Conservation (phyloP, 1,140 invertebrate species). For the Heliconius eleuchia region DNA sequence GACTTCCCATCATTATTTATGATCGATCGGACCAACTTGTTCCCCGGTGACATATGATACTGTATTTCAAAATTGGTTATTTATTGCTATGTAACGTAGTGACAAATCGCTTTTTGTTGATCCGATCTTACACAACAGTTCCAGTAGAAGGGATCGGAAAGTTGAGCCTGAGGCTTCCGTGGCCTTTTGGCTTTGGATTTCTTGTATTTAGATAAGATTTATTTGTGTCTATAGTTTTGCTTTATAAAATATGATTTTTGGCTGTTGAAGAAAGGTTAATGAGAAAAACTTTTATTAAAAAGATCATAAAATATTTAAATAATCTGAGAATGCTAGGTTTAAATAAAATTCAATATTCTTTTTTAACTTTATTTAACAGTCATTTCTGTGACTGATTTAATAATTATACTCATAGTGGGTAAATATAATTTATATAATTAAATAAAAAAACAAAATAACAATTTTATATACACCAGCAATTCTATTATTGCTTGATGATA, state of each 20-base stretch:
- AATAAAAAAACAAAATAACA: too few species aligned
- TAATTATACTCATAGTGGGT: too few species aligned
- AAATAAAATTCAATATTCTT: too few species aligned
- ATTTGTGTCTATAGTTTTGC: background rate
- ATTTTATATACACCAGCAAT: too few species aligned
- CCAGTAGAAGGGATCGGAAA: constrained; percentile 3
- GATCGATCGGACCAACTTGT: constrained; percentile 40
- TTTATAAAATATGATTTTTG: background rate
- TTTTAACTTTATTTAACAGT: background rate
- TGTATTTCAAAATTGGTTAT: constrained; percentile 47
- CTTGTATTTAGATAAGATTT: background rate
- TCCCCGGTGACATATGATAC: constrained; percentile 41
- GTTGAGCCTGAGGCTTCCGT: background rate
- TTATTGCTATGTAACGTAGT: constrained; percentile 31
- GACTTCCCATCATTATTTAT: constrained; percentile 38
- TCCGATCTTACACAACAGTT: constrained; percentile 14
- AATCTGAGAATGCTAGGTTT: background rate
- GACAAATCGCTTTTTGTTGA: constrained; percentile 37
- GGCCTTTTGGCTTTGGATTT: constrained; percentile 4
- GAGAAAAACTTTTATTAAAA: background rate
- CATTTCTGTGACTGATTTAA: too few species aligned
- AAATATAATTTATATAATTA: too few species aligned
- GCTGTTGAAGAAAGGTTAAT: background rate
- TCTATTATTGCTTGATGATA: background rate
- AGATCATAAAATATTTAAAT: background rate